Base-by-base conservation (phyloP, 2,888 invertebrate genomes). In the Apamea sordens region DNA sequence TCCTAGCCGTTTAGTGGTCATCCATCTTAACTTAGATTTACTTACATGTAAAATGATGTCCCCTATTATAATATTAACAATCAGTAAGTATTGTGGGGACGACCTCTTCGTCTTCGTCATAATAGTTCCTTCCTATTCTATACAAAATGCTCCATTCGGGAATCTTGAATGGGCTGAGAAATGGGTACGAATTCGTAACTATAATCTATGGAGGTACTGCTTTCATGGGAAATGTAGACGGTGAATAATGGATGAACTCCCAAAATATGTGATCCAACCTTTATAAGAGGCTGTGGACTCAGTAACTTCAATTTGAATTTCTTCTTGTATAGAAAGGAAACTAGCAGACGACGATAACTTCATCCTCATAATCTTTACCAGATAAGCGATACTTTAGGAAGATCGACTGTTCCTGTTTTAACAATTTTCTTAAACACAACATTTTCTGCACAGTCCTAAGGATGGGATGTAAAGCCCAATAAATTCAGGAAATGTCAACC, bases 21-120 rank as follows among this genome's bases (percentile, higher is more conserved):
- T 85, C 76, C 82, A 82, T 86, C 83, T 74, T 2, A 13, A 68
- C 73, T 13, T 76, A 85, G 84, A 77, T 81, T 79, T 74, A 73
- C 73, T 72, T 56, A 74, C 71, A 36, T 71, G 74, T 64, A 76
- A 76, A 82, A 86, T 81, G 73, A 84, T 84, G 79, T 76, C 65
- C 78, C 63, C 70, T 68, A 83, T 84, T 84, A 82, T 76, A 84
- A 77, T 78, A 69, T 80, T 79, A 80, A 83, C 82, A 82, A 88
- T 79, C 81, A 67, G 61, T 68, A 24, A 56, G 65, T 63, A 81
- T 83, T 87, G 82, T 56, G 59, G 13, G 8, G 44, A n/a, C 36
- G 68, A 53, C 61, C 80, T 76, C 77, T 1, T 76, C 73, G 8
- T 67, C 71, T 1, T 77, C 73, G 11, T 67, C 71, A 81, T 79